Base-by-base conservation (phyloP, 2,113 vertebrate genomes). In the Barnardius zonarius region DNA sequence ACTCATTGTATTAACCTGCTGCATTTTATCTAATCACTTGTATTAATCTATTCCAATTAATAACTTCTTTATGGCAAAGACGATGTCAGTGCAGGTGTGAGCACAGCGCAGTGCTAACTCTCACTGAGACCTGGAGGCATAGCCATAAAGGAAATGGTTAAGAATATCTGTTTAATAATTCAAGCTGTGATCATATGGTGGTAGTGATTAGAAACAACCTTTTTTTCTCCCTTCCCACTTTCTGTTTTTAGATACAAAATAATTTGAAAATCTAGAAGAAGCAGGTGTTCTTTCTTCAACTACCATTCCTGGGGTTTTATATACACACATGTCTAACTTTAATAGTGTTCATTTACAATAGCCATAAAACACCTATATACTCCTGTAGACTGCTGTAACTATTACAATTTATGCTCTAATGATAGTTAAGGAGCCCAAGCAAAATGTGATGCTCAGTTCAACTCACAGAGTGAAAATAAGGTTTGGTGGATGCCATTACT, bases 381-480 rank as follows among this genome's bases (percentile, higher is more conserved):
- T 95, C 95, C 92, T 66, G 78, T 67, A 86, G 96, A 94, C n/a
- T 63, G 88, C 91, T 96, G 74, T 92, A 97, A 97, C 96, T 77
- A 63, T 96, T 94, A 92, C 85, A 97, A 97, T 98, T 98, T 98
- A 98, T 97, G 95, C 93, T 95, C 96, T 97, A 97, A 98, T 97
- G 97, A 97, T 90, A 93, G 85, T 95, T 95, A 97, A 96, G 94
- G 93, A 97, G 90, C 25, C 82, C 92, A 95, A 90, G 73, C 94
- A 97, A 97, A 94, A 97, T 73, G 90, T 66, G 91, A 97, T 96
- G 95, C 92, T 93, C 80, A 61, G 81, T 94, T 96, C 92, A 95
- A 85, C 64, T 82, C 69, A 72, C 11, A 68, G 9, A 84, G 66
- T 52, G 91, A 86, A 93, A 92, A 51, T 17, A 86, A 85, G 52